phyloP scores from a whole-genome alignment of 2,888 invertebrate species.

The Podotricha telesiphe region DNA sequence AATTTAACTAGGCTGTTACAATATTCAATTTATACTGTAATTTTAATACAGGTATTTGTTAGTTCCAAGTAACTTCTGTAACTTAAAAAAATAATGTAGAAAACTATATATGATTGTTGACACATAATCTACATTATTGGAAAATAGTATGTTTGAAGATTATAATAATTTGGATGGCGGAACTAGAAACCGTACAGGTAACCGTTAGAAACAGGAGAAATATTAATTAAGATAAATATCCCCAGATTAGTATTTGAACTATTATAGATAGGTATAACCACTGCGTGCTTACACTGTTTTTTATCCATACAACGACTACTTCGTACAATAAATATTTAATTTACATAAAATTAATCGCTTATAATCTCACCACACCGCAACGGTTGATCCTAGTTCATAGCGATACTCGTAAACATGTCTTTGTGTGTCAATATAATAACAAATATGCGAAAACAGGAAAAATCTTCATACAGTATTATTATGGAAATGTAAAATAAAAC shows the following conservation, averaged over 20 bases:
- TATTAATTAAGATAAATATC: neutral
- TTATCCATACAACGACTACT: neutral
- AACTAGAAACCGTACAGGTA: too few relatives aligned
- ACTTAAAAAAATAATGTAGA: neutral
- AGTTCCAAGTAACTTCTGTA: neutral
- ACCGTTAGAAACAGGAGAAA: too few relatives aligned
- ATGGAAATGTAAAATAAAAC: conserved; percentile 20
- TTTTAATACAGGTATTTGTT: neutral
- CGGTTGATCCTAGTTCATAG: neutral
- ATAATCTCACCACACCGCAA: neutral
- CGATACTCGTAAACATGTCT: neutral
- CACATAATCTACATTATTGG: neutral
- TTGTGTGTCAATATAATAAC: conserved; percentile 14
- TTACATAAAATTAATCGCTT: neutral
- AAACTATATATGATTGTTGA: too few relatives aligned
- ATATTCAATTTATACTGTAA: neutral
- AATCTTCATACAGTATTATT: conserved; percentile 20
- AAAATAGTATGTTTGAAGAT: too few relatives aligned
- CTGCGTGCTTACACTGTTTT: neutral
- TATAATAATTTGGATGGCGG: too few relatives aligned
- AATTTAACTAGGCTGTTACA: neutral
- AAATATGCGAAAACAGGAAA: conserved; percentile 27
- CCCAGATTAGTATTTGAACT: neutral
- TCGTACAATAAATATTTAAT: neutral
- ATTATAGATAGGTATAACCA: too few relatives aligned